phyloP scores from a whole-genome alignment of 2,797 vertebrate species.

The Lithobates sylvaticus region DNA sequence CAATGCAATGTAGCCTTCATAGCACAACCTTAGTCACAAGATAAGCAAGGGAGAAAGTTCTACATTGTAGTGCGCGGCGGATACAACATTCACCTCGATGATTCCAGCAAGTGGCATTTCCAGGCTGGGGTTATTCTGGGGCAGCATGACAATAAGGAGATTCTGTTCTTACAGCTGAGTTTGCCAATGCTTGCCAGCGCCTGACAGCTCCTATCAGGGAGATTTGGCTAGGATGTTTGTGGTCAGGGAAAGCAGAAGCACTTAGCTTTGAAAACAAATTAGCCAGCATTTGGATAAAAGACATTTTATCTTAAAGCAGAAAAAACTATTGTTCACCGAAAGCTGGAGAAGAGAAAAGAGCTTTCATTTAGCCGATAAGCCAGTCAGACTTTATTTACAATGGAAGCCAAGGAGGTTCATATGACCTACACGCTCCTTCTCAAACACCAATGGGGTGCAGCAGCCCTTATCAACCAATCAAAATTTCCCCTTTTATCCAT shows the following conservation, averaged over 20 bases:
- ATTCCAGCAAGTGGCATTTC: conserved; percentile 21
- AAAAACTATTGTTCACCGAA: conserved; percentile 46
- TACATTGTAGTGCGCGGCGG: conserved; percentile 3
- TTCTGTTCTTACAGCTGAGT: conserved; percentile 32
- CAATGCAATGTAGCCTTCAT: background rate
- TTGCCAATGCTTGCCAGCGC: conserved; percentile 43
- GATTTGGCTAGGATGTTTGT: conserved; percentile 45
- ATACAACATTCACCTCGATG: conserved; percentile 18
- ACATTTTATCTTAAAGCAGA: conserved; percentile 39
- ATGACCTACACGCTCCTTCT: conserved; percentile 2
- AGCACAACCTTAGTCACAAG: background rate
- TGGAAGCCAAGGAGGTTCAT: background rate
- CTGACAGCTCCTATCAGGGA: conserved; percentile 55
- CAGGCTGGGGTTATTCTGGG: conserved; percentile 53
- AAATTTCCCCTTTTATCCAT: background rate
- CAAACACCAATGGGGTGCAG: background rate
- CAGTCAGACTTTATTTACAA: conserved; percentile 6
- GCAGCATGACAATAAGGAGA: conserved; percentile 48
- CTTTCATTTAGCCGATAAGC: conserved; percentile 41
- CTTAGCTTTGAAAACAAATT: conserved; percentile 46
- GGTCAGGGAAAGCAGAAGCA: conserved; percentile 3
- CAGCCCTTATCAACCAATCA: background rate
- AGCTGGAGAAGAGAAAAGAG: conserved; percentile 31
- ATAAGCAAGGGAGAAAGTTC: conserved; percentile 25
- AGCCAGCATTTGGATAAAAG: conserved; percentile 39